Conservation (phyloP, 2,113 vertebrate species). For the Trachemys scripta region DNA sequence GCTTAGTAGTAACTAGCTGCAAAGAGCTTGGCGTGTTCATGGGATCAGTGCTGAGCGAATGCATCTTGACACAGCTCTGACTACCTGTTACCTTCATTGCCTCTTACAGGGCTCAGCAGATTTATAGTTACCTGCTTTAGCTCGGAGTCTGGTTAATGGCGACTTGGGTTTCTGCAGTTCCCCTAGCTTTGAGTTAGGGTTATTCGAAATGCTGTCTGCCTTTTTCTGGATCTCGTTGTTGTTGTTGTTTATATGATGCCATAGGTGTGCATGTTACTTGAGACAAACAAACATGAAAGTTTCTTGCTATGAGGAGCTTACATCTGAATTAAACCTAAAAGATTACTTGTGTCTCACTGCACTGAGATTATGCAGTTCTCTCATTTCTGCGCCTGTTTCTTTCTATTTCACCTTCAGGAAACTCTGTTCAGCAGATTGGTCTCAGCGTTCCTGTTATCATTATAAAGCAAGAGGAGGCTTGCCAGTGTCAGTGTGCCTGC, state of each 20-base stretch:
- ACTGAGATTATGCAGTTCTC: not conserved
- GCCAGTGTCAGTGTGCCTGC: conserved; percentile 98
- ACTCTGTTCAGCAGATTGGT: conserved; percentile 94
- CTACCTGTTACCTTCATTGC: not conserved
- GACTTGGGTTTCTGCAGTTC: not conserved
- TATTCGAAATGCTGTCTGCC: not conserved
- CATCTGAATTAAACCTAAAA: not conserved
- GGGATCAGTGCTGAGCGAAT: not conserved
- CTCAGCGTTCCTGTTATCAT: conserved; percentile 98
- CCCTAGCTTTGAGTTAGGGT: not conserved
- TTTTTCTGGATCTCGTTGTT: not conserved
- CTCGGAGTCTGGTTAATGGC: not conserved
- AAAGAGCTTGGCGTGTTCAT: not conserved
- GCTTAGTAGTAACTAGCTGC: not conserved
- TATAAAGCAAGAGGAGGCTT: conserved; percentile 99
- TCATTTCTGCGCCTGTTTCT: conserved; percentile 54
- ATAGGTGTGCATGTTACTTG: not conserved
- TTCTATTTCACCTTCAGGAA: conserved; percentile 84
- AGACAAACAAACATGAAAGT: rapidly evolving
- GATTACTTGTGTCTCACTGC: not conserved
- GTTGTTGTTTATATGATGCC: not conserved
- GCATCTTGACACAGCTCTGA: not conserved
- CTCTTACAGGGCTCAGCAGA: not conserved
- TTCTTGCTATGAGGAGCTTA: not conserved
- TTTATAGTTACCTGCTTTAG: not conserved